Percentiles rank a stretch among this genome's conserved stretches.
These are phyloP conservation scores for Phyllotreta striolata DNA, from an alignment of 2,888 invertebrate species.

Conservation along the genomic window DNA sequence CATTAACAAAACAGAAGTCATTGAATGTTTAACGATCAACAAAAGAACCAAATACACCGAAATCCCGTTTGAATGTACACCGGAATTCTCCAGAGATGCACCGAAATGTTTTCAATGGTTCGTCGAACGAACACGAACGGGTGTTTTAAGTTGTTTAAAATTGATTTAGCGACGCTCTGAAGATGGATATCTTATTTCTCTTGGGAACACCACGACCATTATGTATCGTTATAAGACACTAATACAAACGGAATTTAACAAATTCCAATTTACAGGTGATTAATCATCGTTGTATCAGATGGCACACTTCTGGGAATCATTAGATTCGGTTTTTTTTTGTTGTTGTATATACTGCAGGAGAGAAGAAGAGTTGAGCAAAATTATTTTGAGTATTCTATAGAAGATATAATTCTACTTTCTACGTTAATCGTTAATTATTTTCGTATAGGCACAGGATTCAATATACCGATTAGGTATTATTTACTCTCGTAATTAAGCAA, in stretches of 20 bases:
- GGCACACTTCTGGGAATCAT: slow-evolving; percentile 26
- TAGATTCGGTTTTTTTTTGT: too few species aligned
- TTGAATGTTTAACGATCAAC: too few species aligned
- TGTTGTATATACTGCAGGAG: too few species aligned
- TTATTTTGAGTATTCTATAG: too few species aligned
- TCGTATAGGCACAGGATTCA: too few species aligned
- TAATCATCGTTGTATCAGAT: slow-evolving; percentile 21
- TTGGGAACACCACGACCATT: slow-evolving; percentile 16
- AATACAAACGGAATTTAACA: slow-evolving; percentile 17
- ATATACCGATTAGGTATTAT: too few species aligned
- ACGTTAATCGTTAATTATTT: too few species aligned
- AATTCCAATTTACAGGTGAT: slow-evolving; percentile 23
- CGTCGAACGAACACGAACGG: slow-evolving; percentile 12
- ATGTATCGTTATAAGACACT: slow-evolving; percentile 10
- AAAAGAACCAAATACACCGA: neutral
- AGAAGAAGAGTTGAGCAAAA: too few species aligned
- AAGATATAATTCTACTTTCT: too few species aligned
- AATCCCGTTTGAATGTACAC: neutral
- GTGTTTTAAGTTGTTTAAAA: slow-evolving; percentile 21
- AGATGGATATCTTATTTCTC: slow-evolving; percentile 26
- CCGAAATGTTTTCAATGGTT: neutral
- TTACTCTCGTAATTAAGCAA: too few species aligned
- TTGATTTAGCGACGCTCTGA: slow-evolving; percentile 24
- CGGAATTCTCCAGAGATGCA: slow-evolving; percentile 1
- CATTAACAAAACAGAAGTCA: too few species aligned